These are phyloP conservation scores for Tenodera sinensis DNA, from an alignment of 2,888 invertebrate species.

Conservation along the genomic window DNA sequence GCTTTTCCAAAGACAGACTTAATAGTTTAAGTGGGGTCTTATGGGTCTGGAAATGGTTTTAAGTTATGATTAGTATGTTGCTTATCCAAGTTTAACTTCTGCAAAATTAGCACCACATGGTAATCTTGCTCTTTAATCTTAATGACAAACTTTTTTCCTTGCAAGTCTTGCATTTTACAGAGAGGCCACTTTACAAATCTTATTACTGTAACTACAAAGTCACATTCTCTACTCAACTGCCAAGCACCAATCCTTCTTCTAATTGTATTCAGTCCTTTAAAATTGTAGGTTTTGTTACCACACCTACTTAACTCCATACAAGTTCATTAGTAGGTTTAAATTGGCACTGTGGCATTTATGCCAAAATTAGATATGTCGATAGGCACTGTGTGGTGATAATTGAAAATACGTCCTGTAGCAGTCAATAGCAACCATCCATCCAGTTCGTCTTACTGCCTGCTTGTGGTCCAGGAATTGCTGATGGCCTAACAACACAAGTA, in stretches of 20 bases:
- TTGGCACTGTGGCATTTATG: conserved; percentile 8
- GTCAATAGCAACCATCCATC: conserved; percentile 22
- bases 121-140: not conserved
- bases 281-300: not conserved
- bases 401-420: not conserved
- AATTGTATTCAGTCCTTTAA: not conserved
- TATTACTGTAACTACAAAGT: not conserved
- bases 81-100: not conserved
- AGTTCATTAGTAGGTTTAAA: not conserved
- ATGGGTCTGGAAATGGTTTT: too few species aligned
- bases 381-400: conserved; percentile 19
- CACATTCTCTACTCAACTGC: not conserved
- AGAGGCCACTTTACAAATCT: not conserved
- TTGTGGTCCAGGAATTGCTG: not conserved
- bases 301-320: not conserved
- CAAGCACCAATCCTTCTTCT: not conserved
- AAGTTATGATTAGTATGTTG: not conserved
- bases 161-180: not conserved
- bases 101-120: not conserved
- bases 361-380: not conserved
- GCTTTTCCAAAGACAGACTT: not conserved
- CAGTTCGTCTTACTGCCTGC: conserved; percentile 3
- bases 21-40: not conserved
- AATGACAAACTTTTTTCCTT: not conserved
- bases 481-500: not conserved